Conservation (phyloP, 2,888 invertebrate species). For the Lochmaea crataegi region DNA sequence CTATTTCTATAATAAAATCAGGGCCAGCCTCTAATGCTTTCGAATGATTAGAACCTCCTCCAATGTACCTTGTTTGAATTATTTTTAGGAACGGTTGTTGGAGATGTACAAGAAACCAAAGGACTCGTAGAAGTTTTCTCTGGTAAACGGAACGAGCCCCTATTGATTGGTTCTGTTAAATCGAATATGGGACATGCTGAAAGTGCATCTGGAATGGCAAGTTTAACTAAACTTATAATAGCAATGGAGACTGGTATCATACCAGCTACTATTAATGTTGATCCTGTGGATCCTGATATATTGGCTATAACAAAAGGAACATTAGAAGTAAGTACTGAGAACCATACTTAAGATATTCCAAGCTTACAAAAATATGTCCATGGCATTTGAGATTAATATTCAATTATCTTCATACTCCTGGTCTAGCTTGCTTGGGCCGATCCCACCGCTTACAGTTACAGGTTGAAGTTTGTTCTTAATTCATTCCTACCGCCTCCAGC, state of each 20-base stretch:
- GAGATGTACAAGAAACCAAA: conserved; percentile 48
- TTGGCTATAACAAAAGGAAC: conserved; percentile 67
- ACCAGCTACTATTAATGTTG: conserved; percentile 79
- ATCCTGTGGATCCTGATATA: conserved; percentile 68
- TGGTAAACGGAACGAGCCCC: conserved; percentile 66
- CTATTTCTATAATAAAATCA: too few species aligned
- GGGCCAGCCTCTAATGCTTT: too few species aligned
- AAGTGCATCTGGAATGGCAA: conserved; percentile 67
- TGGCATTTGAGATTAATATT: too few species aligned
- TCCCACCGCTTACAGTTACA: too few species aligned
- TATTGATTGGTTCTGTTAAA: conserved; percentile 70
- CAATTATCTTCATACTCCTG: too few species aligned
- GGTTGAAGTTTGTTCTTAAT: too few species aligned
- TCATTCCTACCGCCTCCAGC: too few species aligned
- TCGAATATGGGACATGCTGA: conserved; percentile 67
- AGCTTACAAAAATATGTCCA: too few species aligned
- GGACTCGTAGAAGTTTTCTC: conserved; percentile 43
- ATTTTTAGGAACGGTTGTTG: conserved; percentile 62
- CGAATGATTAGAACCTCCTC: too few species aligned
- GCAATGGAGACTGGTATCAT: conserved; percentile 77
- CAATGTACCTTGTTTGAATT: too few species aligned
- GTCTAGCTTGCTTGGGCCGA: too few species aligned
- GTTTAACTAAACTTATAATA: conserved; percentile 72
- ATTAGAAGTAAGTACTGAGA: conserved; percentile 59
- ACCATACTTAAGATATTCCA: too few species aligned